phyloP scores from a whole-genome alignment of 2,113 vertebrate species.

The Phrynocephalus versicolor region DNA sequence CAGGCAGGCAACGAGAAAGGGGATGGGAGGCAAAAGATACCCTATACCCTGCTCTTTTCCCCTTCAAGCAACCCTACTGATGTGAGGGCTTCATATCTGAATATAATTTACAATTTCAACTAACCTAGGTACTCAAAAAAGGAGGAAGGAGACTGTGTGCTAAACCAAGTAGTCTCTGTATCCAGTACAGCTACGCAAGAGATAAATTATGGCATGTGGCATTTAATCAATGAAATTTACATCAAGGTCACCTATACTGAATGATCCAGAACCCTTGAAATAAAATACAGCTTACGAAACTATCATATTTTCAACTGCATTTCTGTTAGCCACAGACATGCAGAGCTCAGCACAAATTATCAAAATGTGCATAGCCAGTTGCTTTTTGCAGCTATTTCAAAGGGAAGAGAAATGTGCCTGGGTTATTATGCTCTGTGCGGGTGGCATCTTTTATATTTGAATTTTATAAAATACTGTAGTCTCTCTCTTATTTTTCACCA shows the following conservation, averaged over 20 bases:
- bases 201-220: neutral
- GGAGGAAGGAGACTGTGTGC: neutral
- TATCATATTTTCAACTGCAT: slow-evolving; percentile 46
- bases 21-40: too few relatives aligned
- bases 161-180: slow-evolving; percentile 31
- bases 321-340: slow-evolving; percentile 58
- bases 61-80: neutral
- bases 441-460: neutral
- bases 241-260: slow-evolving; percentile 33
- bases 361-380: slow-evolving; percentile 15
- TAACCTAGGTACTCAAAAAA: neutral
- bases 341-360: slow-evolving; percentile 53
- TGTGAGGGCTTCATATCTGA: neutral
- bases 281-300: slow-evolving; percentile 48
- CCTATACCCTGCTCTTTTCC: neutral
- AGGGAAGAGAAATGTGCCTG: slow-evolving; percentile 19
- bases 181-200: neutral
- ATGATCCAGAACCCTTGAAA: slow-evolving; percentile 5
- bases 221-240: slow-evolving; percentile 40
- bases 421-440: slow-evolving; percentile 19
- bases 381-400: slow-evolving; percentile 27
- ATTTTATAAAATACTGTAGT: slow-evolving; percentile 15
- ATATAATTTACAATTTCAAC: neutral
- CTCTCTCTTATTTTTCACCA: neutral
- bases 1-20: neutral